Evolutionary conservation across 2,888 invertebrate genomes (phyloP).

Genomic region (Hirtodrosophila alboralis): DNA sequence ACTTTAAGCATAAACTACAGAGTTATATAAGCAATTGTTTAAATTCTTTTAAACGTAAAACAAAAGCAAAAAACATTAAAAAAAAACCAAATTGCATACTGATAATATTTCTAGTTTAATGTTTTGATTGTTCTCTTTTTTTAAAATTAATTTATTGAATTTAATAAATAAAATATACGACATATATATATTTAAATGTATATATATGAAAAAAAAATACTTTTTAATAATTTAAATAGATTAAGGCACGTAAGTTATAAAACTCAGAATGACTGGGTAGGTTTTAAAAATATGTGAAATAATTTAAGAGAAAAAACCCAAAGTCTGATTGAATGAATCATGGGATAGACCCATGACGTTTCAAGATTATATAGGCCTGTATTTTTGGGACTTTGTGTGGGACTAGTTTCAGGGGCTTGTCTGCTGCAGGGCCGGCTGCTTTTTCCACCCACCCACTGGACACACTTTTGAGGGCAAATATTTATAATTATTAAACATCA

Average conservation of each 20-base stretch:
- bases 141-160: conserved; percentile 75
- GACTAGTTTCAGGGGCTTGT: conserved; percentile 65
- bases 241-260: background rate
- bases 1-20: conserved; percentile 39
- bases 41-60: conserved; percentile 66
- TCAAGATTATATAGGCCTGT: background rate
- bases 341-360: conserved; percentile 9
- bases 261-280: too few relatives aligned
- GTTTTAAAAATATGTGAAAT: too few relatives aligned
- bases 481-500: background rate
- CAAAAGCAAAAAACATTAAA: conserved; percentile 26
- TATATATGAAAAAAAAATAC: too few relatives aligned
- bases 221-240: background rate
- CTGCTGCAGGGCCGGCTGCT: conserved; percentile 29
- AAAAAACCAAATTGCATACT: conserved; percentile 47
- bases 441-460: conserved; percentile 10
- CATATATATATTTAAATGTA: conserved; percentile 17
- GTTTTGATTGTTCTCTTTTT: conserved; percentile 74
- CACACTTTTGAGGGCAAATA: conserved; percentile 5
- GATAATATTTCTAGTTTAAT: conserved; percentile 73
- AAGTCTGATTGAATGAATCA: conserved; percentile 27
- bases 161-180: conserved; percentile 62
- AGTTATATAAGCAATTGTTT: conserved; percentile 74
- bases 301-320: conserved; percentile 11
- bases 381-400: conserved; percentile 49